Conservation (phyloP, 2,888 invertebrate genomes). For the Eupelmus urozonus region DNA sequence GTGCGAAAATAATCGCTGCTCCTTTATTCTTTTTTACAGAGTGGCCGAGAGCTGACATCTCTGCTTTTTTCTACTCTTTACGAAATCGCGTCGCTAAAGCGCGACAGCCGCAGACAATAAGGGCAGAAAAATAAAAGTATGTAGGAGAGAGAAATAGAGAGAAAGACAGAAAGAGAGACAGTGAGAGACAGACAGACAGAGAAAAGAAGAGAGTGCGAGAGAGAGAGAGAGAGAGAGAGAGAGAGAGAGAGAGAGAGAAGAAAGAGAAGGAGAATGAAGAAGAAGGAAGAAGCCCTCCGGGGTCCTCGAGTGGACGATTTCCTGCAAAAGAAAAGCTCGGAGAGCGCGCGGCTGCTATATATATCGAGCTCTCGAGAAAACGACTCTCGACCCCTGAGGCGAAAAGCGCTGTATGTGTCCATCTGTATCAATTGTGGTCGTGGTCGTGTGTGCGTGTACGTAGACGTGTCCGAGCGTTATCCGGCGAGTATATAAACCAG, state of each 20-base stretch:
- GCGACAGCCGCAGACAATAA: slow-evolving; percentile 37
- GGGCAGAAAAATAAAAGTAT: slow-evolving; percentile 9
- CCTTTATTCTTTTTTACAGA: slow-evolving; percentile 13
- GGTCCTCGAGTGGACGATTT: slow-evolving; percentile 51
- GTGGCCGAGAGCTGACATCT: not conserved
- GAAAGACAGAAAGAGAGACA: not conserved
- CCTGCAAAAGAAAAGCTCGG: slow-evolving; percentile 46
- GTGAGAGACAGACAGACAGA: not conserved
- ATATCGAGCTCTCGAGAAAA: slow-evolving; percentile 39
- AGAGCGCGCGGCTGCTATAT: not conserved
- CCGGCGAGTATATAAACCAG: not conserved
- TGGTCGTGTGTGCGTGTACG: not conserved
- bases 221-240: not conserved
- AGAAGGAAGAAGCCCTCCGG: slow-evolving; percentile 8
- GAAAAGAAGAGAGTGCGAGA: not conserved
- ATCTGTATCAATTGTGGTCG: slow-evolving; percentile 24
- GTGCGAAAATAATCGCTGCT: slow-evolving; percentile 36
- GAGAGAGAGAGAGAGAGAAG: slow-evolving; percentile 4
- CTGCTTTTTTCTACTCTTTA: slow-evolving; percentile 24
- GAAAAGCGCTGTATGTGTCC: slow-evolving; percentile 36
- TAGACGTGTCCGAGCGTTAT: not conserved
- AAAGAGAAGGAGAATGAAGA: not conserved
- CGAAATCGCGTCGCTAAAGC: slow-evolving; percentile 35
- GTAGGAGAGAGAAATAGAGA: not conserved
- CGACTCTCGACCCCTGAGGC: slow-evolving; percentile 17